phyloP scores from a whole-genome alignment of 2,113 vertebrate species.

The Ptilorrhoa leucosticta region DNA sequence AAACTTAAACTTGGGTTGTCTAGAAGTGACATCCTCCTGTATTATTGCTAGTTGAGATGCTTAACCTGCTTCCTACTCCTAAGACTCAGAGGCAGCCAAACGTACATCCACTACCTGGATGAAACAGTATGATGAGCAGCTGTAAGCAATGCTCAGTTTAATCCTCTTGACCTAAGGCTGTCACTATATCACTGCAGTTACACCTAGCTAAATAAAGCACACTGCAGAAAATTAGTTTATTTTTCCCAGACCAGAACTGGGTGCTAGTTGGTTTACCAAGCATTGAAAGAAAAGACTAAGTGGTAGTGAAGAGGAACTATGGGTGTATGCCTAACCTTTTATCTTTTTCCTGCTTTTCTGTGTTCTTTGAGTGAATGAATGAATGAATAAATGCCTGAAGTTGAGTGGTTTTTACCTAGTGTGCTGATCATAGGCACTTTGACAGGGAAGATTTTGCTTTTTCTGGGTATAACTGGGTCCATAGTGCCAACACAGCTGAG shows the following conservation, averaged over 20 bases:
- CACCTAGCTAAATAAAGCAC: not conserved
- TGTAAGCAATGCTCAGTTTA: not conserved
- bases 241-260: not conserved
- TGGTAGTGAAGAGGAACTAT: not conserved
- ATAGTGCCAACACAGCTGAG: not conserved
- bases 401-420: not conserved
- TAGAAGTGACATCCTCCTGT: not conserved
- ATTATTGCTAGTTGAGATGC: not conserved
- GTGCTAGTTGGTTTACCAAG: not conserved
- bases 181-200: not conserved
- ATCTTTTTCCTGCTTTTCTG: not conserved
- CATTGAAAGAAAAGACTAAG: not conserved
- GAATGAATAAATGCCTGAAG: not conserved
- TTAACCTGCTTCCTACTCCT: not conserved
- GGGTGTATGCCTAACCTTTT: not conserved
- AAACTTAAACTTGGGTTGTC: not conserved
- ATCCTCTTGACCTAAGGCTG: not conserved
- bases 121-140: not conserved
- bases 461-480: not conserved
- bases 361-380: not conserved
- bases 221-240: not conserved
- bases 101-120: not conserved
- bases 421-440: not conserved
- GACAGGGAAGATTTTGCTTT: not conserved
- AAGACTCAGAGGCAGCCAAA: not conserved